Evolutionary conservation across 1,140 invertebrate species (phyloP), one percentile per base, ranked within the genome.

Genomic region (Asbolus verrucosus): DNA sequence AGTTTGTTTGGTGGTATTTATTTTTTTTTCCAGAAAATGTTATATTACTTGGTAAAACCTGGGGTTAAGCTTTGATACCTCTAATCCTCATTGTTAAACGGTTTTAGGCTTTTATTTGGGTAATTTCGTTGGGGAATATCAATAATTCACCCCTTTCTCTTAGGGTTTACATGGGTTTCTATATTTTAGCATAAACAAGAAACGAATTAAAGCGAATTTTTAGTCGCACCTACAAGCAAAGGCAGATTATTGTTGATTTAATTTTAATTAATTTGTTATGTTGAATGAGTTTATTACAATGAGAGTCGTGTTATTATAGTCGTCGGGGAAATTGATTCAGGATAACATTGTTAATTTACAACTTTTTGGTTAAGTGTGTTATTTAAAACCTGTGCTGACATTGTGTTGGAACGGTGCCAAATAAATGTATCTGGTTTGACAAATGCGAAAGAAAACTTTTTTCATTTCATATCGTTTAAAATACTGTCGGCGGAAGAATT

Each of bases 401-500:
- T 14, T 54, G 19, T 27, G 46, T 21, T 54, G 46, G 46, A 54
- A 54, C 46, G 46, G 19, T 54, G 46, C 46, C 46, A 54, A 54
- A 54, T 54, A 54, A 54, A 54, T 54, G 46, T 54, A 54, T 54
- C 46, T 54, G 46, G 46, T 54, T 54, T 54, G 46, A 54, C 46
- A 54, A 54, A 54, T 54, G 46, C 46, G 46, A 54, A 54, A 54
- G 46, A 54, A 54, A 54, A 54, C 46, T 54, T 54, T 54, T 54
- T 54, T 54, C 46, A 54, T 54, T 54, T 54, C 46, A 54, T 54
- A 54, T 54, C 46, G 46, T 54, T 54, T 54, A 54, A 54, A 54
- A 54, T 54, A 54, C 46, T 54, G 46, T 54, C 46, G 46, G 46
- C 46, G 46, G 46, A 54, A 54, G 46, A 54, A 54, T 54, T 54